Base-by-base conservation (phyloP, 2,888 invertebrate genomes). In the Ligdia adustata region DNA sequence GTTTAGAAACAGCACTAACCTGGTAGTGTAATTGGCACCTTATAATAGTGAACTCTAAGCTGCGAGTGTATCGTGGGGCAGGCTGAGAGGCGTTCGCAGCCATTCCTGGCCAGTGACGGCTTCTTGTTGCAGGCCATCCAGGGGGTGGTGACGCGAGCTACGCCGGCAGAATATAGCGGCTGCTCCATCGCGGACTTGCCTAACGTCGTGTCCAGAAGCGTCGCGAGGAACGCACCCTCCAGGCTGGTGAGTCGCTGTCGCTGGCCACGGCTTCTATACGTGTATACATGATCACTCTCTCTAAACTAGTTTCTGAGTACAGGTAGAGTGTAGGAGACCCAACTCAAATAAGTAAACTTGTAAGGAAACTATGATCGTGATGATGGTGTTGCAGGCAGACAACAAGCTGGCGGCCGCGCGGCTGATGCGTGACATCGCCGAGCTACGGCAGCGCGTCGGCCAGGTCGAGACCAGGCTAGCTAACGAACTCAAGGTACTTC, bases 381-480 rank as follows among this genome's bases (percentile, higher is more conserved):
- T 11, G 4, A 11, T 34, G 4, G 14, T 39, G 28, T 32, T 4
- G 9, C 57, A 91, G 89, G 85, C 90, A 4, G 91, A 91, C 57
- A 90, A 79, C 57, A 90, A 90, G 66, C 69, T 91, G 55, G 87
- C 87, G 0, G 90, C 89, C 14, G 87, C 90, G 20, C 73, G 90
- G 0, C 59, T 91, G 37, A 88, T 91, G 84, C 80, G 90, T 9
- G 90, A 91, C 70, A 90, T 91, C 20, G 88, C 89, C 0, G 90
- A 89, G 66, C 66, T 91, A 48, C 67, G 91, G 22, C 85, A 85
- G 14, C 71, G 90, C 0, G 88, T 91, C 0, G 76, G 84, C 0
- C 83, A 86, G 9, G 80, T 90, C 0, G 90, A 91, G 28, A 79
- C 79, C 0, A 58, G 86, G 0, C 78, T 91, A 0, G 73, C 83